Conservation (phyloP, 1,140 invertebrate species). For the Drosophila albomicans region DNA sequence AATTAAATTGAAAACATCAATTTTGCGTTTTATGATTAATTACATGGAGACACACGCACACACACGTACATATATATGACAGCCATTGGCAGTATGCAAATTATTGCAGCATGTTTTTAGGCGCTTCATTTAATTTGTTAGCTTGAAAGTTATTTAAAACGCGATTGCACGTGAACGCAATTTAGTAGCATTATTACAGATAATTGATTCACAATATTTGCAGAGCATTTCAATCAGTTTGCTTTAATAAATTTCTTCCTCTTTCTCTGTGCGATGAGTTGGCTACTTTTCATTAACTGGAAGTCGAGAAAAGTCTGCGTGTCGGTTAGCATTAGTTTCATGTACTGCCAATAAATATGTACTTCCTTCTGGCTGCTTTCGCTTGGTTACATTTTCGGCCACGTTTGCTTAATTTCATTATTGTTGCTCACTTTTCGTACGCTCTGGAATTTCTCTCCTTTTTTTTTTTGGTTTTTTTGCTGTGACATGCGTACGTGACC, state of each 20-base stretch:
- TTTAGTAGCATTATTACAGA: conserved; percentile 7
- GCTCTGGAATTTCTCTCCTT: conserved; percentile 5
- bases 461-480: conserved; percentile 18
- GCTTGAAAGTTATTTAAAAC: conserved; percentile 6
- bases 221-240: conserved; percentile 30
- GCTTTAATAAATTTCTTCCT: conserved; percentile 3
- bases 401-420: conserved; percentile 80
- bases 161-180: neutral
- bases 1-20: conserved; percentile 55
- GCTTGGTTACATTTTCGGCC: conserved; percentile 65
- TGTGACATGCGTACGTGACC: conserved; percentile 71
- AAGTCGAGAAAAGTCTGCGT: conserved; percentile 46
- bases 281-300: conserved; percentile 57
- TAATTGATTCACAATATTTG: conserved; percentile 32
- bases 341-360: conserved; percentile 76
- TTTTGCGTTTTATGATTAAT: conserved; percentile 60
- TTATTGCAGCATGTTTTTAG: conserved; percentile 16
- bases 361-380: conserved; percentile 51
- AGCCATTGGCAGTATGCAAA: conserved; percentile 18
- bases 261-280: conserved; percentile 1
- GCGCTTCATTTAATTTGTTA: neutral
- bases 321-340: conserved; percentile 72
- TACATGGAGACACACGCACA: conserved; percentile 21
- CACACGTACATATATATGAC: neutral
- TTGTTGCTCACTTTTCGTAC: conserved; percentile 58